Conservation (phyloP, 2,888 invertebrate species). For the Caenorhabditis drosophilae region DNA sequence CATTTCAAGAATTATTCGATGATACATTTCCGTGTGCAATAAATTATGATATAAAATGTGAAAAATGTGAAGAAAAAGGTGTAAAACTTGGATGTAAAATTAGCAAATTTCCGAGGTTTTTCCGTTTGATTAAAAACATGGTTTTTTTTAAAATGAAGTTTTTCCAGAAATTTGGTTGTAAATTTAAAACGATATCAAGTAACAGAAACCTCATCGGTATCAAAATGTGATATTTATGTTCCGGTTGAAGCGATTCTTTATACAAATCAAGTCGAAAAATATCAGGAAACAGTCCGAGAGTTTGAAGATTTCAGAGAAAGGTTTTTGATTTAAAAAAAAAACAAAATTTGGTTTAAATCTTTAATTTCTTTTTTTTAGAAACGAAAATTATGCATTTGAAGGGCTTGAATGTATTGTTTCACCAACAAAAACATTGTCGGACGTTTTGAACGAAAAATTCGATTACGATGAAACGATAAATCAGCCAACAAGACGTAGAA, state of each 20-base stretch:
- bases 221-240: neutral
- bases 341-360: too few species aligned
- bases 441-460: too few species aligned
- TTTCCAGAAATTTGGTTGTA: neutral
- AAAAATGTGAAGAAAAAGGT: neutral
- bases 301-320: too few species aligned
- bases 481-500: too few species aligned
- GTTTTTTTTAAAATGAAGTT: neutral
- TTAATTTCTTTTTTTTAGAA: neutral
- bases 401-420: too few species aligned
- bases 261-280: neutral
- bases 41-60: constrained; percentile 1
- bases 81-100: neutral
- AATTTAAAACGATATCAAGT: neutral
- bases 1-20: neutral
- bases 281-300: neutral
- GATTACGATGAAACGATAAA: too few species aligned
- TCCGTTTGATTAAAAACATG: neutral
- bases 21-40: neutral
- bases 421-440: too few species aligned
- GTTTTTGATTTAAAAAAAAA: too few species aligned
- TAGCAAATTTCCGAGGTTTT: neutral
- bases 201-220: neutral
- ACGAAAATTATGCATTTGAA: too few species aligned
- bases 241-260: neutral